These are phyloP conservation scores for Emys orbicularis DNA, from an alignment of 2,797 vertebrate genomes.

Conservation along the genomic window DNA sequence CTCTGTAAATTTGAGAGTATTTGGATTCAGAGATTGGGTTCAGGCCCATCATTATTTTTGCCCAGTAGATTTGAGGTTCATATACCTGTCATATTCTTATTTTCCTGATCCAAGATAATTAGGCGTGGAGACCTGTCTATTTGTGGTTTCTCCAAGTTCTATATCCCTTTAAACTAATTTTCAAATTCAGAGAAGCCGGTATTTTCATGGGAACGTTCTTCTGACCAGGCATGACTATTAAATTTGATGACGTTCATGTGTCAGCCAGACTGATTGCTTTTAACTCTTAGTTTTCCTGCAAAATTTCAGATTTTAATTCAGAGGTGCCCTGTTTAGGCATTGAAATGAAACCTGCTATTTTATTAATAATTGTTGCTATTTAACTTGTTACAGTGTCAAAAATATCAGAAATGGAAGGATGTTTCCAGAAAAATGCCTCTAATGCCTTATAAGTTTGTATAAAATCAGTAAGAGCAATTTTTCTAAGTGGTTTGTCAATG, in stretches of 20 bases:
- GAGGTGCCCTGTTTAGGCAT: background rate
- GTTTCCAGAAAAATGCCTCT: constrained; percentile 53
- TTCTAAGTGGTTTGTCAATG: constrained; percentile 56
- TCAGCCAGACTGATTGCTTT: background rate
- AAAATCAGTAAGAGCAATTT: constrained; percentile 52
- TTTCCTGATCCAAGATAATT: background rate
- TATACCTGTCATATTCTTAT: background rate
- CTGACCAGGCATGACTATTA: background rate
- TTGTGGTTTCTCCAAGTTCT: background rate
- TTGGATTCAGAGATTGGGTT: background rate
- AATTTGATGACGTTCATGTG: background rate
- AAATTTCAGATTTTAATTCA: background rate
- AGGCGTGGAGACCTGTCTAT: background rate
- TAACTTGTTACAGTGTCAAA: constrained; percentile 34
- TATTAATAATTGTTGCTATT: background rate
- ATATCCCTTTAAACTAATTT: background rate
- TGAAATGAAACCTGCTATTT: constrained; percentile 5
- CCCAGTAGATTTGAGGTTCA: background rate
- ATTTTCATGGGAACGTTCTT: background rate
- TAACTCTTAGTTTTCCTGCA: background rate
- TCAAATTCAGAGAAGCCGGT: background rate
- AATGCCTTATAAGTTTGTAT: constrained; percentile 43
- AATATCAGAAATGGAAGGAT: constrained; percentile 29
- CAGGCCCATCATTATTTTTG: background rate
- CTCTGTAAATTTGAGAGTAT: background rate